Conservation (phyloP, 2,113 vertebrate species). For the Hoplias malabaricus region DNA sequence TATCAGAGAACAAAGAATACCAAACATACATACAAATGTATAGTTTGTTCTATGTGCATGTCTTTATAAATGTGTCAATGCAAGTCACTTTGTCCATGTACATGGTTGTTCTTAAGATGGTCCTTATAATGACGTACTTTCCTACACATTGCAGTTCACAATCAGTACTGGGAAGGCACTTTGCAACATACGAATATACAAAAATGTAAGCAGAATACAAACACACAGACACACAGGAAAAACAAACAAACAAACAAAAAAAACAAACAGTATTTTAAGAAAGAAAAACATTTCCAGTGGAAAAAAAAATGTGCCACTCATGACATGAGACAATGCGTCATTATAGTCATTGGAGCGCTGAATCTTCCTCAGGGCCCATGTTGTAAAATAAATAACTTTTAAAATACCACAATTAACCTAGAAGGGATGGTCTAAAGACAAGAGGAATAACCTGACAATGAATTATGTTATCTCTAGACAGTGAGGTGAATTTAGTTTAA, state of each 20-base stretch:
- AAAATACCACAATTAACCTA: constrained; percentile 13
- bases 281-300: constrained; percentile 48
- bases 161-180: constrained; percentile 83
- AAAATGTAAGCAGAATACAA: constrained; percentile 62
- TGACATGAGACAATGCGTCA: constrained; percentile 8
- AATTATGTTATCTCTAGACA: neutral
- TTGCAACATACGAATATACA: constrained; percentile 77
- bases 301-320: constrained; percentile 30
- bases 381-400: constrained; percentile 38
- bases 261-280: constrained; percentile 20
- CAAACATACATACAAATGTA: constrained; percentile 72
- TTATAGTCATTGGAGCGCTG: constrained; percentile 11
- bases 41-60: constrained; percentile 68
- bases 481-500: constrained; percentile 12
- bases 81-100: constrained; percentile 71
- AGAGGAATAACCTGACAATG: neutral
- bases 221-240: neutral
- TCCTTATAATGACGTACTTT: constrained; percentile 47
- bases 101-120: constrained; percentile 61
- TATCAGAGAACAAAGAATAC: constrained; percentile 69
- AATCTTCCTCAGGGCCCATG: neutral
- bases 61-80: constrained; percentile 74
- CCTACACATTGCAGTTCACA: constrained; percentile 75
- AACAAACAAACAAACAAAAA: neutral
- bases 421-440: neutral